Base-by-base conservation (phyloP, 2,113 vertebrate species). In the Proterorhinus semilunaris region DNA sequence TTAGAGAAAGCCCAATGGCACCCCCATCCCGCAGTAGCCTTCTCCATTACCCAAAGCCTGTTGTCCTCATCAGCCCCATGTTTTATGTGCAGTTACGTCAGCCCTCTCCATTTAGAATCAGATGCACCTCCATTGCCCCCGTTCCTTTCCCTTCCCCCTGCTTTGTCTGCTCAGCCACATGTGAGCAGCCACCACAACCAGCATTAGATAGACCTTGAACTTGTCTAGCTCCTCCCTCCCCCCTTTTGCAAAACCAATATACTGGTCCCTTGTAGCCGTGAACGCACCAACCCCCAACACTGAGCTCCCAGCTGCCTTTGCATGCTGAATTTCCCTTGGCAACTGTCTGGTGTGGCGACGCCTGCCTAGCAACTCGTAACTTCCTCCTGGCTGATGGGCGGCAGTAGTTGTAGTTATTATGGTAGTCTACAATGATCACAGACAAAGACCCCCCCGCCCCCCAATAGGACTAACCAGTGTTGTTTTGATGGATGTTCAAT, bases 301-400 rank as follows among this genome's bases (percentile, higher is more conserved):
- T 58, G 68, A 66, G 61, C 78, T 65, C 77, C 82, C 80, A 68
- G 75, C 85, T 88, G 84, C 83, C 74, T 85, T 87, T 85, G 79
- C 82, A 87, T 85, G 82, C 81, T 83, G 83, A 79, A 81, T 86
- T 88, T 91, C 86, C 89, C 89, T 85, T 88, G 85, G 88, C 82
- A 89, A 90, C 89, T 69, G 76, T 27, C 17, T 84, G 81, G 80
- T 85, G 77, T 78, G 66, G 80, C 66, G 71, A 79, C 68, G 87
- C 67, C 87, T 89, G 90, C 91, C 86, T 90, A 90, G 89, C 89
- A 91, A 91, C 68, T 80, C 57, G 15, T 70, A 74, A 47, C 62
- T 65, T 75, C 59, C 52, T 75, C 58, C 21, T 75, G 65, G 80
- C 74, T 84, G 13, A 72, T 73, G 78, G 69, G 81, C 75, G 73